Conservation (phyloP, 2,888 invertebrate genomes). For the Tortricodes alternella region DNA sequence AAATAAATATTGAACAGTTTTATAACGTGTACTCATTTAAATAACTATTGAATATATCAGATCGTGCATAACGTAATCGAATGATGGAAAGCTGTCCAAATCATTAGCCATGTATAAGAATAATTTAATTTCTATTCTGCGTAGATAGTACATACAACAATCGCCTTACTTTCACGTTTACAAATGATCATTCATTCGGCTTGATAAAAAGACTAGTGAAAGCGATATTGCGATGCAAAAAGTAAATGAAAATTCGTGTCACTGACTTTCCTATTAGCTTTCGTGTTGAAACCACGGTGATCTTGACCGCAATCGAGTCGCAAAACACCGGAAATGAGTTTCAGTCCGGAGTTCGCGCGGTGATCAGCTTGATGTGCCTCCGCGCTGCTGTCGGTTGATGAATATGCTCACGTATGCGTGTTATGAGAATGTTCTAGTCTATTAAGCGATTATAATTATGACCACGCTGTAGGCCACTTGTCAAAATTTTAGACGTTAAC, state of each 20-base stretch:
- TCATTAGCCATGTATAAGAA: conserved; percentile 57
- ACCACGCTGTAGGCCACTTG: no score
- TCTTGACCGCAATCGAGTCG: conserved; percentile 57
- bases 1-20: conserved; percentile 30
- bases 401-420: no score
- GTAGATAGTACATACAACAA: conserved; percentile 35
- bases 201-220: conserved; percentile 76
- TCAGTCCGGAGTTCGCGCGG: conserved; percentile 5
- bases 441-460: no score
- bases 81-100: conserved; percentile 55
- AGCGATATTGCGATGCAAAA: conserved; percentile 77
- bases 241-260: conserved; percentile 79
- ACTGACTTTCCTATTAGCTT: conserved; percentile 72
- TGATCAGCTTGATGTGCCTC: conserved; percentile 26
- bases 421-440: no score
- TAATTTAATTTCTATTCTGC: conserved; percentile 23
- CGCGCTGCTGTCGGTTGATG: conserved; percentile 20
- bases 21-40: conserved; percentile 43
- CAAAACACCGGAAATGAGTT: conserved; percentile 41
- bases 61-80: conserved; percentile 50
- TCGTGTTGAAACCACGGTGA: conserved; percentile 53
- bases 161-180: conserved; percentile 76
- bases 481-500: not conserved
- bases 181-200: conserved; percentile 69
- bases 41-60: conserved; percentile 47